A percentile compares a stretch with the other conserved stretches of the same genome.
Evolutionary conservation across 2,888 invertebrate genomes (phyloP).

Genomic region (Nomada flava): DNA sequence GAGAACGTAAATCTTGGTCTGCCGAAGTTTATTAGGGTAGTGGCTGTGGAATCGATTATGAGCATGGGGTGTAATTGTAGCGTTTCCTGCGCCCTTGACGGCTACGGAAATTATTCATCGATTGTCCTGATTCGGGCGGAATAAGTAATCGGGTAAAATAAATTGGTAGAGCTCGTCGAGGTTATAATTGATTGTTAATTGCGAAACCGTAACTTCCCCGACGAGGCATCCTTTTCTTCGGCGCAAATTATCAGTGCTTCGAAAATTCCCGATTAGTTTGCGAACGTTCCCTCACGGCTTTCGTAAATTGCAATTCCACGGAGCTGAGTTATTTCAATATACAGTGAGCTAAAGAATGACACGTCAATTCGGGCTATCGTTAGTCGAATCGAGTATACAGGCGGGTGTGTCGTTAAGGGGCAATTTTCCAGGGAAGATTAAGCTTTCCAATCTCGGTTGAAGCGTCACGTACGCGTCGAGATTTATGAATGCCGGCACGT

Average conservation of each 20-base stretch:
- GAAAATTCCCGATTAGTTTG: not conserved
- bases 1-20: too few relatives aligned
- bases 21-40: not conserved
- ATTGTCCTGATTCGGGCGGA: slow-evolving; percentile 1
- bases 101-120: slow-evolving; percentile 32
- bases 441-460: slow-evolving; percentile 30
- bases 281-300: not conserved
- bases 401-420: slow-evolving; percentile 22
- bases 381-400: slow-evolving; percentile 8
- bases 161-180: slow-evolving; percentile 4
- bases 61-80: slow-evolving; percentile 1
- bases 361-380: slow-evolving; percentile 7
- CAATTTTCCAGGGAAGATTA: slow-evolving; percentile 38
- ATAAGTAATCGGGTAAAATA: slow-evolving; percentile 28
- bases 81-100: slow-evolving; percentile 15
- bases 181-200: slow-evolving; percentile 16
- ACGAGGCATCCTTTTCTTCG: not conserved
- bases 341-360: not conserved
- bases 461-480: slow-evolving; percentile 33
- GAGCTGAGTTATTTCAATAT: not conserved
- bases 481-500: slow-evolving; percentile 28
- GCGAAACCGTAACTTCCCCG: not conserved
- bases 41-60: not conserved
- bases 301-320: not conserved
- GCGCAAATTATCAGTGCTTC: not conserved